These are phyloP conservation scores for Copidosoma aretas DNA, from an alignment of 2,888 invertebrate genomes.

Conservation along the genomic window DNA sequence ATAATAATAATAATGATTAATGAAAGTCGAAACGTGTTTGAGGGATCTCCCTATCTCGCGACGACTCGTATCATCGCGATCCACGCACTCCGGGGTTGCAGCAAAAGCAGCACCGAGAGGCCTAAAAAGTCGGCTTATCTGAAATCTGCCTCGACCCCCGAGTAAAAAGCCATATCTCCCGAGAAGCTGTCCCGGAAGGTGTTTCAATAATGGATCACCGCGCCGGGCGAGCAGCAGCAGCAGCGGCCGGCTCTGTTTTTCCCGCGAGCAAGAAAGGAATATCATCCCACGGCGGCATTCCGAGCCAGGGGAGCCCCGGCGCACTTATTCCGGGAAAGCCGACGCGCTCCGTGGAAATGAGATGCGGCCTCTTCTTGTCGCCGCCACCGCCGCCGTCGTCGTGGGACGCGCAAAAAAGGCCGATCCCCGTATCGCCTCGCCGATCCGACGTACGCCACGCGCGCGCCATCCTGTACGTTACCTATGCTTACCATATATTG, in stretches of 20 bases:
- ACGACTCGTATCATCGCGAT: no score
- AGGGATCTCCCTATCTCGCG: no score
- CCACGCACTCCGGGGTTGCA: no score
- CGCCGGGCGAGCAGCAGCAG: neutral
- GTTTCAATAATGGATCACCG: slow-evolving; percentile 24
- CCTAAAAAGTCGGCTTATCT: neutral
- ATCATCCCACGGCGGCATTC: neutral
- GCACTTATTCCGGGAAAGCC: neutral
- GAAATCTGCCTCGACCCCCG: neutral
- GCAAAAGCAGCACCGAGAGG: no score
- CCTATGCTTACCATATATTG: no score
- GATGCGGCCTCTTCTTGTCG: slow-evolving; percentile 4
- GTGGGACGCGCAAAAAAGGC: no score
- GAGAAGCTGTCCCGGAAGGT: slow-evolving; percentile 11
- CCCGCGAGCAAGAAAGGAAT: neutral
- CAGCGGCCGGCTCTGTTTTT: neutral
- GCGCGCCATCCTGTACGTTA: no score
- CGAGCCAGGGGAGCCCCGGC: neutral
- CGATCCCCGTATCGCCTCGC: no score
- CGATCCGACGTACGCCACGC: no score
- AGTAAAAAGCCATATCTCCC: slow-evolving; percentile 4
- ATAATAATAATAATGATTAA: no score
- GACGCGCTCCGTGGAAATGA: neutral
- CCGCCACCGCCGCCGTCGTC: no score
- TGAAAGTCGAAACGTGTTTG: no score